Evolutionary conservation across 2,797 vertebrate genomes (phyloP), one percentile per base, ranked within the genome.

Genomic region (Pitangus sulphuratus): DNA sequence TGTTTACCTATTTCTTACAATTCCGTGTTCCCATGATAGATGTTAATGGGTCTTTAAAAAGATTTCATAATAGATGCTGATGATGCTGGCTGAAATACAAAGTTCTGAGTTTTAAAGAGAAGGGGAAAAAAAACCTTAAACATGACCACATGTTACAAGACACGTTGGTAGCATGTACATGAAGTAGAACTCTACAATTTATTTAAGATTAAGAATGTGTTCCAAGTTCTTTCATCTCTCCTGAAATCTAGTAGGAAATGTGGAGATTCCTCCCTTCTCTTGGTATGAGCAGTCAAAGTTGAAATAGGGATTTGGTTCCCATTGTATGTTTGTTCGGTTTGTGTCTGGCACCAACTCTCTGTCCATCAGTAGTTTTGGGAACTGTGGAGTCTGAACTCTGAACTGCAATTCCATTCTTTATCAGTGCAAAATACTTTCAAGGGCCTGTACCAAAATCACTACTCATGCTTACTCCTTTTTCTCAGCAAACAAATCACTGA

Each of bases 1-100:
- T 92, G 68, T 92, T 95, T 93, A 74, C 51, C 24, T 62, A n/a
- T 80, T 87, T 44, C 51, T 77, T 89, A 45, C 64, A 85, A 25
- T 74, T 87, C 40, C 40, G 44, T 42, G 4, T 80, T 92, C 82
- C 81, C 82, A 60, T 83, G 60, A 25, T 40, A 70, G 68, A 80
- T 11, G 26, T 45, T 70, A 80, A 80, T 35, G 22, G 47, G 9
- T 2, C 7, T 77, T 82, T 44, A 3, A 35, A 77, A 78, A 89
- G 33, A 71, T 93, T 92, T 80, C 82, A 11, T 74, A 80, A 74
- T 28, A 89, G 53, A 77, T 79, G 15, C 12, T 90, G 33, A 61
- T 33, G 42, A 76, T 84, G 10, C 37, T 74, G 12, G 8, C 58
- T 82, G 35, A 89, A 94, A 79, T 69, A 68, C 9, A 69, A 17